phyloP scores from a whole-genome alignment of 2,113 vertebrate species.

The Eublepharis macularius region DNA sequence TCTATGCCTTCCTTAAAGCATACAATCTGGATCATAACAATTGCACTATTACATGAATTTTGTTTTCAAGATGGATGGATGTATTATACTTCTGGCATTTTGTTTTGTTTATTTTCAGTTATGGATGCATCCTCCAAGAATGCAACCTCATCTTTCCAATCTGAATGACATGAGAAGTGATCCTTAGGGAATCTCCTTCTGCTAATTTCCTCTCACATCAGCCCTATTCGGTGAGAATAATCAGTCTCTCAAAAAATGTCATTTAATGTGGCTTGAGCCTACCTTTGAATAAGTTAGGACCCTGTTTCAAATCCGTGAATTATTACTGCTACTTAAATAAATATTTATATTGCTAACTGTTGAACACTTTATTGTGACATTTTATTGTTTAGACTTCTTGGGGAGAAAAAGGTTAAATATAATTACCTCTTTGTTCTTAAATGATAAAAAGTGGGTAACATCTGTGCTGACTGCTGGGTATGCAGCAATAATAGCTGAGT shows the following conservation, averaged over 20 bases:
- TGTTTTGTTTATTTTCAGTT: background rate
- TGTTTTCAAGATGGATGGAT: background rate
- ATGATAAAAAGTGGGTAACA: slow-evolving; percentile 24
- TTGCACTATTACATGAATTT: background rate
- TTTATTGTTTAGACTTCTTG: slow-evolving; percentile 56
- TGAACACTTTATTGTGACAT: slow-evolving; percentile 44
- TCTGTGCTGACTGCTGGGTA: slow-evolving; percentile 16
- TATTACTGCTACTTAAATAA: slow-evolving; percentile 44
- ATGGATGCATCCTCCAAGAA: background rate
- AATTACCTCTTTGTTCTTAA: slow-evolving; percentile 41
- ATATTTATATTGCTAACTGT: slow-evolving; percentile 52
- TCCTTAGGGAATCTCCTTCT: background rate
- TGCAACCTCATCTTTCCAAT: background rate
- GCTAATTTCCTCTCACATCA: background rate
- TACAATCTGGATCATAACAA: background rate
- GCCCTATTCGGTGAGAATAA: background rate
- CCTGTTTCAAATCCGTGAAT: slow-evolving; percentile 43
- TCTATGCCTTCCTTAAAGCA: background rate
- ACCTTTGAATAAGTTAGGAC: background rate
- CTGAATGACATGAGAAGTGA: background rate
- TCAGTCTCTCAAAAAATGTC: background rate
- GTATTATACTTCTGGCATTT: background rate
- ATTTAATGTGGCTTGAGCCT: background rate
- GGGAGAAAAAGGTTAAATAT: slow-evolving; percentile 49
- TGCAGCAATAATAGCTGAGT: slow-evolving; percentile 30